phyloP scores from a whole-genome alignment of 2,888 invertebrate species.

The Polydrusus tereticollis region DNA sequence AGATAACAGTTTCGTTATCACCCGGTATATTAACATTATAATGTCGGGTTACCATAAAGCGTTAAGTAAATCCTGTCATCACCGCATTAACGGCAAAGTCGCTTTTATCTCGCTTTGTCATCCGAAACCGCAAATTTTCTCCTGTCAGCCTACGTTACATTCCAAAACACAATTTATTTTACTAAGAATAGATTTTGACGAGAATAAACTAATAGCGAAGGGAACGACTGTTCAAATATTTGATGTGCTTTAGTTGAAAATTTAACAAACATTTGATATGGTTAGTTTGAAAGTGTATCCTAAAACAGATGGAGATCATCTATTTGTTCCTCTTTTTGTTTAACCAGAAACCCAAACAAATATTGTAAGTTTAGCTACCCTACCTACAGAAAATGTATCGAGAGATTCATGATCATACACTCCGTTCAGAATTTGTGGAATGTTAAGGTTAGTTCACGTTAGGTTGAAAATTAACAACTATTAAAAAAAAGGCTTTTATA shows the following conservation, averaged over 20 bases:
- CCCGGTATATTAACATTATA: constrained; percentile 20
- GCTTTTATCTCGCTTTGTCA: constrained; percentile 36
- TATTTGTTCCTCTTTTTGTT: constrained; percentile 12
- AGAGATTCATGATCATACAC: too few species aligned
- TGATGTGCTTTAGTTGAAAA: constrained; percentile 22
- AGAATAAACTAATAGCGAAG: constrained; percentile 28
- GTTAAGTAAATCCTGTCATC: constrained; percentile 21
- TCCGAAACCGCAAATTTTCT: constrained; percentile 39
- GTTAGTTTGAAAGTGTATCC: not conserved
- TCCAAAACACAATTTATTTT: constrained; percentile 32
- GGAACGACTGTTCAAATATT: constrained; percentile 37
- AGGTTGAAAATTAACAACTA: too few species aligned
- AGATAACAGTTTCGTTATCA: too few species aligned
- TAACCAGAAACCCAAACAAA: not conserved
- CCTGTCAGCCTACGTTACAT: constrained; percentile 33
- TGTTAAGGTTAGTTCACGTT: not conserved
- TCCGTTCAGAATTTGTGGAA: too few species aligned
- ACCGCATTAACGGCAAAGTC: constrained; percentile 13
- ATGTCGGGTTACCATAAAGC: constrained; percentile 23
- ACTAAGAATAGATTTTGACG: constrained; percentile 15
- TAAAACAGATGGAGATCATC: not conserved
- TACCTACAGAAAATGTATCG: not conserved
- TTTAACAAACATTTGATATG: constrained; percentile 2
- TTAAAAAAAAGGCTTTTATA: too few species aligned
- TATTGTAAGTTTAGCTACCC: not conserved